These are phyloP conservation scores for Acanthoscelides obtectus DNA, from an alignment of 2,888 invertebrate genomes.

Conservation along the genomic window DNA sequence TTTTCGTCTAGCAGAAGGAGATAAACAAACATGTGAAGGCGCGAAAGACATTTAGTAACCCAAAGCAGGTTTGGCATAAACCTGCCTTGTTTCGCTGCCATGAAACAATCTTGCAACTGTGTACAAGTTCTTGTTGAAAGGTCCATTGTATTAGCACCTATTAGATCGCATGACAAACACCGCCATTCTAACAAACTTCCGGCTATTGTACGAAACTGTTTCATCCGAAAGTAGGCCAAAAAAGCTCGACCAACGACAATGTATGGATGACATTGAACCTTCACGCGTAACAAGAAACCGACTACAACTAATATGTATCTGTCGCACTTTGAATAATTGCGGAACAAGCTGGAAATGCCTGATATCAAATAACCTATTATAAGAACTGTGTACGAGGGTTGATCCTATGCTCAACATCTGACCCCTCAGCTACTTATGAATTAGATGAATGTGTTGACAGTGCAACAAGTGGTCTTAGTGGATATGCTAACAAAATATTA, in stretches of 20 bases:
- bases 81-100: no score
- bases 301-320: neutral
- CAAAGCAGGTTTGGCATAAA: no score
- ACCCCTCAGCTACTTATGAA: no score
- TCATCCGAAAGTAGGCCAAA: neutral
- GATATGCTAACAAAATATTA: no score
- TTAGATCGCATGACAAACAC: neutral
- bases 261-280: neutral
- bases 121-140: neutral
- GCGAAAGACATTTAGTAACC: no score
- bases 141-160: neutral
- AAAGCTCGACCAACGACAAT: neutral
- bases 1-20: no score
- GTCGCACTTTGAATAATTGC: neutral
- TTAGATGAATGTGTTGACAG: no score
- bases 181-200: neutral
- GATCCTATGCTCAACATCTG: no score
- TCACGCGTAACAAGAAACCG: neutral
- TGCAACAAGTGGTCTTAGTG: no score
- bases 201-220: neutral
- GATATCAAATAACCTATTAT: neutral
- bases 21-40: no score
- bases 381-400: no score
- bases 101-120: neutral
- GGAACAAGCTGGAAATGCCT: neutral